These are phyloP conservation scores for Cyanistes caeruleus DNA, from an alignment of 2,113 vertebrate genomes.

Conservation along the genomic window DNA sequence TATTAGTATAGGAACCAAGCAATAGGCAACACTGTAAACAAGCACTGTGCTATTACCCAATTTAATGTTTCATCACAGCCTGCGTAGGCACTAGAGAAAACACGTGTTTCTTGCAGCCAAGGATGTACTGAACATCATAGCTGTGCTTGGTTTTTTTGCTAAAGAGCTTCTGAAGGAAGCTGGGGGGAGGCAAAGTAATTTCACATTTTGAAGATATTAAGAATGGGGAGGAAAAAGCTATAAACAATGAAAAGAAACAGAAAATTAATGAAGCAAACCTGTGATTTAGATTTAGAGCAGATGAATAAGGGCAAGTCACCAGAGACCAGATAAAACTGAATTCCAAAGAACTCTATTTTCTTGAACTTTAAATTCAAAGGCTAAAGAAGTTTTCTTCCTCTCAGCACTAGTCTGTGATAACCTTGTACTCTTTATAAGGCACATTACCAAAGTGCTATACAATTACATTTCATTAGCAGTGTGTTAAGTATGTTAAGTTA, in stretches of 20 bases:
- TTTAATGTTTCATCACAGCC: constrained; percentile 42
- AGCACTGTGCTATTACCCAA: constrained; percentile 31
- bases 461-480: constrained; percentile 16
- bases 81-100: neutral
- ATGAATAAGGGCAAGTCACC: constrained; percentile 32
- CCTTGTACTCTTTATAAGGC: neutral
- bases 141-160: neutral
- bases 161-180: neutral
- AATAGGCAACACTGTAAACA: constrained; percentile 36
- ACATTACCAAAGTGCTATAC: neutral
- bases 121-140: neutral
- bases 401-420: neutral
- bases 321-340: constrained; percentile 7
- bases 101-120: neutral
- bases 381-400: neutral
- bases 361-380: constrained; percentile 26
- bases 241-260: neutral
- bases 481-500: neutral
- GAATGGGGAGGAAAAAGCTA: neutral
- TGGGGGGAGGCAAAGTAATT: neutral
- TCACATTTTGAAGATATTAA: neutral
- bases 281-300: neutral
- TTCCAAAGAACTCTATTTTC: neutral
- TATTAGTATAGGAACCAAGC: neutral
- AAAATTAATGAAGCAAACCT: neutral